Percentiles rank a stretch among this genome's conserved stretches.
Evolutionary conservation across 2,888 invertebrate genomes (phyloP).

Genomic region (Eulithis prunata): DNA sequence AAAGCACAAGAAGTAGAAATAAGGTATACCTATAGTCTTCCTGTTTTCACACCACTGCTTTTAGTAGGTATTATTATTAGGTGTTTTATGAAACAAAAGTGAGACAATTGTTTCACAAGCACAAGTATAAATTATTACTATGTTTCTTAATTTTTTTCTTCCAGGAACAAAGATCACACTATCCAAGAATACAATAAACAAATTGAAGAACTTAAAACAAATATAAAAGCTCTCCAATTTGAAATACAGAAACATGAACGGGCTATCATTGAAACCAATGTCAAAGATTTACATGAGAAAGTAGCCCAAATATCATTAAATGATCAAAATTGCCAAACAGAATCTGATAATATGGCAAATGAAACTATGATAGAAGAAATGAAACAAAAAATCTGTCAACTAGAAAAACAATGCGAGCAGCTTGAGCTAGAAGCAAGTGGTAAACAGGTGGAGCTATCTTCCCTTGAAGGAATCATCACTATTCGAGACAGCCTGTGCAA

Average conservation of each 20-base stretch:
- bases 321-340: conserved; percentile 28
- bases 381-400: conserved; percentile 57
- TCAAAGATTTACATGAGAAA: conserved; percentile 48
- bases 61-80: too few species aligned
- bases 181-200: conserved; percentile 73
- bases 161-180: conserved; percentile 75
- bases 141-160: neutral
- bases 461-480: conserved; percentile 73
- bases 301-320: conserved; percentile 38
- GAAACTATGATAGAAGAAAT: conserved; percentile 51
- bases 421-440: conserved; percentile 70
- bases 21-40: conserved; percentile 53
- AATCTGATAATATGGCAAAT: conserved; percentile 16
- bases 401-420: conserved; percentile 68
- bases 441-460: conserved; percentile 73
- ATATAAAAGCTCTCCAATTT: conserved; percentile 61
- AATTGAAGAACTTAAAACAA: conserved; percentile 73
- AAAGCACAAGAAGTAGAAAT: conserved; percentile 78
- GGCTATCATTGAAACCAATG: conserved; percentile 29
- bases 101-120: too few species aligned
- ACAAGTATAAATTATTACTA: too few species aligned
- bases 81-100: too few species aligned
- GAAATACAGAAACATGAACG: conserved; percentile 50
- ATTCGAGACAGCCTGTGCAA: conserved; percentile 76
- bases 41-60: too few species aligned